phyloP scores from a whole-genome alignment of 2,888 invertebrate species.

The Meiosimyza platycephala region DNA sequence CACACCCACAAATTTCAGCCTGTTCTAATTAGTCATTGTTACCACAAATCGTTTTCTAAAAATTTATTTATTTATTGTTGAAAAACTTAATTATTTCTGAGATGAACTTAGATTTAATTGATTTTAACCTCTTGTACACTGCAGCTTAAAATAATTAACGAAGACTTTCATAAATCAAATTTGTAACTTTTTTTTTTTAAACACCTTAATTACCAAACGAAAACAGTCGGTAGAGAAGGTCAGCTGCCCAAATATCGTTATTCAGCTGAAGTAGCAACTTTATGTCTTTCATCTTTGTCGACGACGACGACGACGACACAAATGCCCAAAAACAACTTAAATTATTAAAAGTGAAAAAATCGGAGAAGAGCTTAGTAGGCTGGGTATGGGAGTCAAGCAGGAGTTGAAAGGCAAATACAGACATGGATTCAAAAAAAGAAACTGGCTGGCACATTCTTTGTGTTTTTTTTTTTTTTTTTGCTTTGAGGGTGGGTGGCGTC shows the following conservation, averaged over 20 bases:
- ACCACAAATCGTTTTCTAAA: too few species aligned
- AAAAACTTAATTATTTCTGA: too few species aligned
- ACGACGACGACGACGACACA: constrained; percentile 8
- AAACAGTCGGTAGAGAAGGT: background rate
- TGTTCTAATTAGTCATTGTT: too few species aligned
- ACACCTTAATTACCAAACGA: too few species aligned
- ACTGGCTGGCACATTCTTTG: background rate
- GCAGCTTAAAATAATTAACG: too few species aligned
- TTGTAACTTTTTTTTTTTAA: too few species aligned
- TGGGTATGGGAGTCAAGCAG: background rate
- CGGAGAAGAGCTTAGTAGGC: background rate
- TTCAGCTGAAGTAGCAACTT: constrained; percentile 33
- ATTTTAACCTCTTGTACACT: too few species aligned
- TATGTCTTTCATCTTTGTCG: constrained; percentile 1
- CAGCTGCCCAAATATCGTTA: constrained; percentile 20
- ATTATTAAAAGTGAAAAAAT: constrained; percentile 21
- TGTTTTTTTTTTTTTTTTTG: constrained; percentile 21
- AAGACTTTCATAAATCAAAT: too few species aligned
- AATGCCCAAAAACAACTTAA: constrained; percentile 32
- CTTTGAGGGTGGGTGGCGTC: constrained; percentile 15
- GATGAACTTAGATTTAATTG: too few species aligned
- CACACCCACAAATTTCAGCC: too few species aligned
- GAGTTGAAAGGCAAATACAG: background rate
- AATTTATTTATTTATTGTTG: too few species aligned
- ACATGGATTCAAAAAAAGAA: too few species aligned